A percentile compares a stretch with the other conserved stretches of the same genome.
These are phyloP conservation scores for Microplitis manilae DNA, from an alignment of 2,888 invertebrate species.

Conservation along the genomic window DNA sequence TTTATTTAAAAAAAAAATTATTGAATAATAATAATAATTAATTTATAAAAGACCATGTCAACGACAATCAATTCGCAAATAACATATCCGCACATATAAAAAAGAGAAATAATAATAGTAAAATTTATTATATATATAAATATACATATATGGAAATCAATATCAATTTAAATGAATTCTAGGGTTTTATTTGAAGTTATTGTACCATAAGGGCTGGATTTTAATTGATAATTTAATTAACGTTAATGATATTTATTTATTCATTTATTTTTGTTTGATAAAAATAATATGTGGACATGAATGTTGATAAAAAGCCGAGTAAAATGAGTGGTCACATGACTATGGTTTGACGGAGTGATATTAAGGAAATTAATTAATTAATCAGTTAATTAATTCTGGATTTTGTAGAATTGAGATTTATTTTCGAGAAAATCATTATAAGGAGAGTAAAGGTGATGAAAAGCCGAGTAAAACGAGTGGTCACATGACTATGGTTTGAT, in stretches of 20 bases:
- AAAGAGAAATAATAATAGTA: no score
- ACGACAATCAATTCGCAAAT: slow-evolving; percentile 49
- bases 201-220: no score
- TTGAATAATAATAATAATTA: slow-evolving; percentile 26
- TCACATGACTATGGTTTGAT: neutral
- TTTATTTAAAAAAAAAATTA: neutral
- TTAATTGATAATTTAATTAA: slow-evolving; percentile 38
- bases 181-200: no score
- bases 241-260: no score
- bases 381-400: neutral
- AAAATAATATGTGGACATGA: neutral
- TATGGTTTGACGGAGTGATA: neutral
- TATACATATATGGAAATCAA: no score
- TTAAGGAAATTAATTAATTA: neutral
- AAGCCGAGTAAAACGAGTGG: slow-evolving; percentile 18
- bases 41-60: slow-evolving; percentile 46
- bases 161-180: no score
- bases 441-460: neutral
- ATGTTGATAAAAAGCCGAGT: neutral
- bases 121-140: no score
- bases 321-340: slow-evolving; percentile 19
- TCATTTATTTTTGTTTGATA: slow-evolving; percentile 4
- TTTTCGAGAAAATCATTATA: neutral
- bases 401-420: neutral
- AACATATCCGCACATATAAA: slow-evolving; percentile 18